Percentiles rank a stretch among this genome's conserved stretches.
Conservation (phyloP, 1,140 invertebrate species). For the Pogonus chalceus region DNA sequence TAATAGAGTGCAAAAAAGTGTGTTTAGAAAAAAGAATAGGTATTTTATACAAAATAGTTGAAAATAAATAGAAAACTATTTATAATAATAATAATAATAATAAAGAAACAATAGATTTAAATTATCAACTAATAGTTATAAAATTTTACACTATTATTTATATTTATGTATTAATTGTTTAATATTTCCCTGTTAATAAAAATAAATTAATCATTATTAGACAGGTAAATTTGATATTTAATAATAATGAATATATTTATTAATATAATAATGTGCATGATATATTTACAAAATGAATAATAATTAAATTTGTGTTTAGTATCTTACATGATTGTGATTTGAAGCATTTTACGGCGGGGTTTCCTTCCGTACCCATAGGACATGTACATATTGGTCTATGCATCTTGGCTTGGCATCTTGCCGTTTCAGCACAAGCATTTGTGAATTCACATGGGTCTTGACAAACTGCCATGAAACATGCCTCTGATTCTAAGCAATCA, state of each 20-base stretch:
- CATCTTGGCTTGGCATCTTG: conserved; percentile 61
- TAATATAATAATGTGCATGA: no score
- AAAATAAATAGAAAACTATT: background rate
- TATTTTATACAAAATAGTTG: background rate
- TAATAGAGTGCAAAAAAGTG: conserved; percentile 1
- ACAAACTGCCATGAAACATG: conserved; percentile 61
- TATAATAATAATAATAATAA: no score
- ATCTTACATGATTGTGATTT: conserved; percentile 59
- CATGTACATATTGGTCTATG: conserved; percentile 69
- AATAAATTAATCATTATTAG: no score
- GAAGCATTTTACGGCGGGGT: conserved; percentile 63
- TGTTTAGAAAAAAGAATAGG: conserved; percentile 8
- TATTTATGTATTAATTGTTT: no score
- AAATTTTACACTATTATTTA: no score
- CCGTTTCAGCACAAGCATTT: conserved; percentile 57
- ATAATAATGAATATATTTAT: no score
- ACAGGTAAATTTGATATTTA: no score
- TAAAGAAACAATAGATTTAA: no score
- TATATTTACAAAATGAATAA: no score
- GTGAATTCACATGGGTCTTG: conserved; percentile 65
- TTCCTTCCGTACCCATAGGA: conserved; percentile 60
- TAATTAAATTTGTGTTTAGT: no score
- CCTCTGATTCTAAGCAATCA: conserved; percentile 63
- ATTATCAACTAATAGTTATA: no score
- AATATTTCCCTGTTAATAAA: no score